phyloP scores from a whole-genome alignment of 1,140 invertebrate species.

The Glossosoma conforme region DNA sequence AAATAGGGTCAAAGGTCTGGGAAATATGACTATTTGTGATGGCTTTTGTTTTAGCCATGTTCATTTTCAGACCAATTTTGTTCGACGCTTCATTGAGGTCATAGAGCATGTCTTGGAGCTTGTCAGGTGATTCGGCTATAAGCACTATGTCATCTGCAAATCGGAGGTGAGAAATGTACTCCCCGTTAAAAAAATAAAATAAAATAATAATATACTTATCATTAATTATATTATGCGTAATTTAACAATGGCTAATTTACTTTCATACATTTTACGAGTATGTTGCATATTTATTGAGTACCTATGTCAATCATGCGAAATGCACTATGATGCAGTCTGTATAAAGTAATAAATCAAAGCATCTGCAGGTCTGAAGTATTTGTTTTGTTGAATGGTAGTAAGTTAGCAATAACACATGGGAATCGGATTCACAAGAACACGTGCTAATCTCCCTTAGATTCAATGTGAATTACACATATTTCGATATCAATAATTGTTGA shows the following conservation, averaged over 20 bases:
- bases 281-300: not conserved
- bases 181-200: too few species aligned
- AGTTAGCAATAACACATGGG: slow-evolving; percentile 18
- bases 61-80: too few species aligned
- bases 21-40: too few species aligned
- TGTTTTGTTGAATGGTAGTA: slow-evolving; percentile 5
- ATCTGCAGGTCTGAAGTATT: slow-evolving; percentile 2
- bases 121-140: too few species aligned
- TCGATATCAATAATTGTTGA: not conserved
- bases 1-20: too few species aligned
- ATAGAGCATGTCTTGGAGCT: too few species aligned
- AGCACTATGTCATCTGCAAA: too few species aligned
- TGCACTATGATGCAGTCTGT: not conserved
- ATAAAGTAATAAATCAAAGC: slow-evolving; percentile 10
- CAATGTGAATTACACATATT: not conserved
- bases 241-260: not conserved
- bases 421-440: slow-evolving; percentile 18
- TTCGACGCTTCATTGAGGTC: too few species aligned
- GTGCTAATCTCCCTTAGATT: slow-evolving; percentile 20
- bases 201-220: too few species aligned
- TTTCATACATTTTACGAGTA: not conserved
- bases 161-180: too few species aligned
- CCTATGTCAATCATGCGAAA: not conserved
- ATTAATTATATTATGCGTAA: not conserved
- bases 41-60: too few species aligned